Conservation (phyloP, 2,888 invertebrate species). For the Rhagophthalmus giganteus region DNA sequence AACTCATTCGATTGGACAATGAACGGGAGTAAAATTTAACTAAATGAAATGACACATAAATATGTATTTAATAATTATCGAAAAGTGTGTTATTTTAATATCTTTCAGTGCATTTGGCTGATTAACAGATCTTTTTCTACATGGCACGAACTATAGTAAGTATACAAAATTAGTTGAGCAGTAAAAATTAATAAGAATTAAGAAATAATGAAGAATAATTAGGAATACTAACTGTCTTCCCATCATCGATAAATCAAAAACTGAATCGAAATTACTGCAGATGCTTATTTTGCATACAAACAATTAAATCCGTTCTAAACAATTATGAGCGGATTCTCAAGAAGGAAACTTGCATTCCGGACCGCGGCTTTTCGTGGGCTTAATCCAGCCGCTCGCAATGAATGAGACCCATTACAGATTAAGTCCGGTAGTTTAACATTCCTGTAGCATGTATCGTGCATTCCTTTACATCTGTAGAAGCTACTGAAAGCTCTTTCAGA, state of each 20-base stretch:
- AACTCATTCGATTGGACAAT: too few species aligned
- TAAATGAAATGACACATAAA: too few species aligned
- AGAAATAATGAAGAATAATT: not conserved
- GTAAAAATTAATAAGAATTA: too few species aligned
- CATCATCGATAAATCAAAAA: constrained; percentile 17
- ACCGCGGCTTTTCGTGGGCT: constrained; percentile 26
- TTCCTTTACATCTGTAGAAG: constrained; percentile 35
- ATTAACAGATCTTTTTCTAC: too few species aligned
- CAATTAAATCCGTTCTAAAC: constrained; percentile 49
- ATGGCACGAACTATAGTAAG: too few species aligned
- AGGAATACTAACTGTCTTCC: constrained; percentile 12
- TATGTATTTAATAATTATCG: too few species aligned
- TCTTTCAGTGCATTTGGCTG: too few species aligned
- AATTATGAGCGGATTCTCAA: constrained; percentile 47
- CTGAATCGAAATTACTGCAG: constrained; percentile 36
- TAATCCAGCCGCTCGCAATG: constrained; percentile 33
- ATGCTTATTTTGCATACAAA: constrained; percentile 46
- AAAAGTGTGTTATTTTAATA: too few species aligned
- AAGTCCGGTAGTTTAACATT: constrained; percentile 42
- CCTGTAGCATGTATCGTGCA: constrained; percentile 36
- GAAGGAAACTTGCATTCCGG: constrained; percentile 40
- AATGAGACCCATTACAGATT: constrained; percentile 42
- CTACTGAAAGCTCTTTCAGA: constrained; percentile 28
- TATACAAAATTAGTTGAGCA: too few species aligned
- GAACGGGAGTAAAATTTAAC: too few species aligned